Conservation (phyloP, 1,140 invertebrate genomes). For the Leptinotarsa lineolata region DNA sequence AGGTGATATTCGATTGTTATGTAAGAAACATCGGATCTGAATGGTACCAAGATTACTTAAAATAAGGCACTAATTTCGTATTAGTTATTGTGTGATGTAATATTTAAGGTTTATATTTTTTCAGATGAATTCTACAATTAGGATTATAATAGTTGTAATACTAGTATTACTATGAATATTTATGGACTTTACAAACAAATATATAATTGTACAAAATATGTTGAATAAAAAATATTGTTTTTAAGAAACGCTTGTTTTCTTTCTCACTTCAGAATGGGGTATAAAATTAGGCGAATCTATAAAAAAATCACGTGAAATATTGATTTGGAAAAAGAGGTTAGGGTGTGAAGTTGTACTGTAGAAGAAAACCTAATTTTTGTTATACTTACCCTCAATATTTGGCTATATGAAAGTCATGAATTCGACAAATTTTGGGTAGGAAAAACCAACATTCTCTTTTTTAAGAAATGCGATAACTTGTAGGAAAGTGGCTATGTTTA, state of each 20-base stretch:
- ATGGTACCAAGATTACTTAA: slow-evolving; percentile 29
- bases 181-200: slow-evolving; percentile 28
- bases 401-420: too few relatives aligned
- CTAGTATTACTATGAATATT: slow-evolving; percentile 30
- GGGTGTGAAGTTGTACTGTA: too few relatives aligned
- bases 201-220: not conserved
- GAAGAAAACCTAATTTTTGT: too few relatives aligned
- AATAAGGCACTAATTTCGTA: slow-evolving; percentile 24
- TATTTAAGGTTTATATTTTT: slow-evolving; percentile 33
- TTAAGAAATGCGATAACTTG: too few relatives aligned
- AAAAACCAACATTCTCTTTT: too few relatives aligned
- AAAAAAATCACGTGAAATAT: too few relatives aligned
- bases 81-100: slow-evolving; percentile 34
- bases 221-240: slow-evolving; percentile 6
- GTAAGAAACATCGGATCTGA: not conserved
- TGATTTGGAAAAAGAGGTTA: too few relatives aligned
- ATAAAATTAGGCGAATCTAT: too few relatives aligned
- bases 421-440: too few relatives aligned
- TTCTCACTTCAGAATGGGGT: too few relatives aligned
- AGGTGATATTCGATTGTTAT: not conserved
- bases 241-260: not conserved
- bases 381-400: too few relatives aligned
- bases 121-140: slow-evolving; percentile 27
- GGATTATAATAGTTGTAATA: slow-evolving; percentile 26
- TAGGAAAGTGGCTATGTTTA: too few relatives aligned